phyloP scores from a whole-genome alignment of 2,113 vertebrate genomes.

The Sigmodon hispidus region DNA sequence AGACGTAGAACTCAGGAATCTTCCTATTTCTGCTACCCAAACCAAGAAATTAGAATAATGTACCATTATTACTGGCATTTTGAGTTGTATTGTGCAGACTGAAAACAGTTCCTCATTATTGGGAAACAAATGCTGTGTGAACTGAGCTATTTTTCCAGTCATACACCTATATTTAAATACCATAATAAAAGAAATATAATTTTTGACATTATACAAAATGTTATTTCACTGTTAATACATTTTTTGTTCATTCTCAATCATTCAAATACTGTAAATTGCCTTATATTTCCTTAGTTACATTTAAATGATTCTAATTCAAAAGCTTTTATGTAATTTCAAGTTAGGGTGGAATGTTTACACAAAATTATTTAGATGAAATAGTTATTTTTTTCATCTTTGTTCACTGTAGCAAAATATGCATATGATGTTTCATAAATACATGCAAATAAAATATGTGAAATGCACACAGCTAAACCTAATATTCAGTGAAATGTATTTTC shows the following conservation, averaged over 20 bases:
- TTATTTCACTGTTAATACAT: neutral
- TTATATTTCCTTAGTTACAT: neutral
- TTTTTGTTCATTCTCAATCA: neutral
- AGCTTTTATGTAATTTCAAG: neutral
- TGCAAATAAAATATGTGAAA: constrained; percentile 4
- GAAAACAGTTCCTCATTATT: neutral
- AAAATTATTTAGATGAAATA: constrained; percentile 6
- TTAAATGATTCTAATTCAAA: neutral
- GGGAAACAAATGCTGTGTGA: neutral
- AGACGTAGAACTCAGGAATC: neutral
- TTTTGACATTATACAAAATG: neutral
- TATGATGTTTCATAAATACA: neutral
- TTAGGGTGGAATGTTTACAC: neutral
- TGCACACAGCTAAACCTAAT: neutral
- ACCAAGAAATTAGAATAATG: neutral
- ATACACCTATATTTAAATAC: neutral
- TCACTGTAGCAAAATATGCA: constrained; percentile 1
- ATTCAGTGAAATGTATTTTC: neutral
- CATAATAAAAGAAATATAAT: neutral
- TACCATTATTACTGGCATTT: neutral
- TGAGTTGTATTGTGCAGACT: neutral
- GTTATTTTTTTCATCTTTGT: neutral
- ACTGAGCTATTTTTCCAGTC: rapidly evolving
- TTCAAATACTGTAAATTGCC: neutral
- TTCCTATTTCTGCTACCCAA: neutral